phyloP scores from a whole-genome alignment of 1,140 invertebrate species.

The Drosophila suzukii region DNA sequence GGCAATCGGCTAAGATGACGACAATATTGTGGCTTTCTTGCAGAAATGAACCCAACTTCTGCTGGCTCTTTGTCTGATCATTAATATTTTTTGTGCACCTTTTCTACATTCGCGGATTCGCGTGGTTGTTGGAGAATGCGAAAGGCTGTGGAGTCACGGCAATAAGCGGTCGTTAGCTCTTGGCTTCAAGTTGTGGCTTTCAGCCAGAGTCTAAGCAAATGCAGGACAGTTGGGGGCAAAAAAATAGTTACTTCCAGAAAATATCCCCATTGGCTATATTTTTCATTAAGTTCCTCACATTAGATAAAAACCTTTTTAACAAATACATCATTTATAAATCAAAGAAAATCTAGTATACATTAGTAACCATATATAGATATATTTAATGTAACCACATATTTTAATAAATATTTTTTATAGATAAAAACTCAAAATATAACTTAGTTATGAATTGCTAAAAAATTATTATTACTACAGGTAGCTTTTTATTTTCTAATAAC shows the following conservation, averaged over 20 bases:
- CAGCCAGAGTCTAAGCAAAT: conserved; percentile 40
- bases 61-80: conserved; percentile 27
- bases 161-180: conserved; percentile 66
- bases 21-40: conserved; percentile 34
- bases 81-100: conserved; percentile 31
- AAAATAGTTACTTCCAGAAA: background rate
- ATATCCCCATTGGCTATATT: too few relatives aligned
- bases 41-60: conserved; percentile 38
- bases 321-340: too few relatives aligned
- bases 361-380: too few relatives aligned
- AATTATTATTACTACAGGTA: too few relatives aligned
- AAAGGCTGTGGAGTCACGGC: conserved; percentile 59
- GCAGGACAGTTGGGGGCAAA: conserved; percentile 19
- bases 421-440: too few relatives aligned
- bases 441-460: too few relatives aligned
- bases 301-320: too few relatives aligned
- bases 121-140: conserved; percentile 22
- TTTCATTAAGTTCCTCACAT: too few relatives aligned
- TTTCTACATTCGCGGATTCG: conserved; percentile 18
- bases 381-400: background rate
- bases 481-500: too few relatives aligned
- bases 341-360: too few relatives aligned
- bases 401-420: too few relatives aligned
- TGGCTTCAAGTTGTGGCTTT: conserved; percentile 37
- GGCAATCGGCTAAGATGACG: conserved; percentile 26